Conservation (phyloP, 1,140 invertebrate species). For the Meloidogyne floridensis region DNA sequence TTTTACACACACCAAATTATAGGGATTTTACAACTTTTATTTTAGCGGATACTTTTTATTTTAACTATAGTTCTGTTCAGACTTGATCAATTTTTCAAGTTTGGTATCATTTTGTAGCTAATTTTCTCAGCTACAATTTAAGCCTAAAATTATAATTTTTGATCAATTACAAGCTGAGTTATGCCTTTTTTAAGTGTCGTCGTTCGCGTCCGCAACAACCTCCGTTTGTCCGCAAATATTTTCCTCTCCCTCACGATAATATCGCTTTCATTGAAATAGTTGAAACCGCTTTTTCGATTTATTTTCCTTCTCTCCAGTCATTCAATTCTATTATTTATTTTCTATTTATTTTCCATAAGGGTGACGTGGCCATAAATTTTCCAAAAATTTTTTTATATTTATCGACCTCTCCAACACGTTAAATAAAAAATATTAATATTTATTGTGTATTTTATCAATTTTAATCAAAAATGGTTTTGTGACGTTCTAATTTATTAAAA, state of each 20-base stretch:
- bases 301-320: background rate
- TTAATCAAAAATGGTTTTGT: conserved; percentile 6
- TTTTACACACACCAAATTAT: too few relatives aligned
- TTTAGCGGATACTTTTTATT: background rate
- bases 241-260: background rate
- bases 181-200: too few relatives aligned
- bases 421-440: background rate
- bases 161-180: too few relatives aligned
- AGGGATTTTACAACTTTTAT: too few relatives aligned
- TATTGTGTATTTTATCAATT: background rate
- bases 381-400: background rate
- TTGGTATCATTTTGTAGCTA: too few relatives aligned
- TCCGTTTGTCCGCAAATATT: background rate
- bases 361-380: background rate
- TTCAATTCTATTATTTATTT: background rate
- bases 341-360: background rate
- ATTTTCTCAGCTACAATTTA: too few relatives aligned
- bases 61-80: background rate
- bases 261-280: background rate
- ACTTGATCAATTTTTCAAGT: background rate
- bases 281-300: background rate
- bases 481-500: background rate
- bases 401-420: background rate
- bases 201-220: background rate
- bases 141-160: background rate